Evolutionary conservation across 2,113 vertebrate species (phyloP), one percentile per base, ranked within the genome.

Genomic region (Psilopogon haemacephalus): DNA sequence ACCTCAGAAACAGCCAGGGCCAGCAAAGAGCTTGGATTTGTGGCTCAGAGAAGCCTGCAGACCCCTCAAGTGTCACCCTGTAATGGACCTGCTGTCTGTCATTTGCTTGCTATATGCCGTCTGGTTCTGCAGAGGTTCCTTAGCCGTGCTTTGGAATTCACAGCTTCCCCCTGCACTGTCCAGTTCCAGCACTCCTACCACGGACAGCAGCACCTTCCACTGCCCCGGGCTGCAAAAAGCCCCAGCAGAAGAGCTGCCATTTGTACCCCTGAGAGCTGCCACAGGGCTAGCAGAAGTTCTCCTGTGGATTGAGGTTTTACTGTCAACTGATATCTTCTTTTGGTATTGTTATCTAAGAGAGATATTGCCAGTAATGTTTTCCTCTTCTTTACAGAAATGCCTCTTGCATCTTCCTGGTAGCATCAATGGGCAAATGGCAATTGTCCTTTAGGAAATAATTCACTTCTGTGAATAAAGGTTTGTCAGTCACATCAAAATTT

Each of bases 1-100:
- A 8, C 37, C 69, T 60, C 30, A 17, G 63, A 59, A 33, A 7
- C 1, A 2, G 7, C 32, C 1, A 0, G 27, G 30, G 24, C 18
- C 59, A 27, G 44, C 26, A 27, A 15, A 27, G 10, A 28, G 17
- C 74, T 64, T 46, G 48, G 58, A 38, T 55, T 26, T 76, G 44
- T 44, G 46, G 26, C 58, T 76, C 64, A 60, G 30, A 24, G 11
- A 12, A 32, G 10, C 4, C 0, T 28, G 20, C 52, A 70, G 16
- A 60, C 38, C 15, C 23, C 33, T n/a, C 37, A 24, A 30, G 35
- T 11, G 42, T 71, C 59, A 55, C 6, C 3, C 12, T 23, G 71
- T 21, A 44, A 35, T 37, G 30, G 30, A 37, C 30, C 63, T 26
- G 23, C 48, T 73, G 8, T 19, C 15, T 88, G 26, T 75, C 50